Evolutionary conservation across 1,140 invertebrate species (phyloP), one percentile per base, ranked within the genome.

Genomic region (Caenorhabditis remanei): DNA sequence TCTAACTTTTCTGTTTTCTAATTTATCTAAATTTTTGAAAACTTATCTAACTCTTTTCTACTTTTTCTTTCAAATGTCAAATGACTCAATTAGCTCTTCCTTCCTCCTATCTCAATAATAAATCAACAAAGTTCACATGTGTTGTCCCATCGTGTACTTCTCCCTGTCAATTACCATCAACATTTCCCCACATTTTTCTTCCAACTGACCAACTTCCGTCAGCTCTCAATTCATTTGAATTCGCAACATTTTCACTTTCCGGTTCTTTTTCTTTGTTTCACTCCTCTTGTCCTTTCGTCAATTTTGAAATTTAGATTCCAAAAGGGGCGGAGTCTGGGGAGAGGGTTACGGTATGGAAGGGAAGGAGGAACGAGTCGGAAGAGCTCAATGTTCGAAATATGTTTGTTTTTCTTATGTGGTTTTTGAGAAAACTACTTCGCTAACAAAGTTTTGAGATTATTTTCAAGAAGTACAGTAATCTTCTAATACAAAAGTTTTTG

Each of bases 201-300:
- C 63, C 32, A 40, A 11, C 24, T 32, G 40, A 67, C 63, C 63
- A 41, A 67, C 63, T 67, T 67, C 63, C 63, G 63, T 67, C 63
- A 67, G 63, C 40, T 67, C 13, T 19, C 7, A 32, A 32, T 32
- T 16, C 11, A 61, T 40, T 67, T 41, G 4, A 40, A 40, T 67
- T 67, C 24, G 63, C 63, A 67, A 67, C 63, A 8, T 63, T 40
- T 40, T 63, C 65, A 7, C 40, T 46, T 71, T 46, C 40, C 21
- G 7, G 19, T 6, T 58, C 55, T 58, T 58, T n/a, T 58, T 58
- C 19, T 58, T 58, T 7, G 6, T 4, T 53, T 53, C 50, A 53
- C 50, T 53, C 50, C 16, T 53, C 50, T 53, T 53, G 50, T 53
- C 50, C 50, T 53, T 53, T 53, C 50, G 50, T 16, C 50, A 53